Base-by-base conservation (phyloP, 2,113 vertebrate genomes). In the Brachyistius frenatus region DNA sequence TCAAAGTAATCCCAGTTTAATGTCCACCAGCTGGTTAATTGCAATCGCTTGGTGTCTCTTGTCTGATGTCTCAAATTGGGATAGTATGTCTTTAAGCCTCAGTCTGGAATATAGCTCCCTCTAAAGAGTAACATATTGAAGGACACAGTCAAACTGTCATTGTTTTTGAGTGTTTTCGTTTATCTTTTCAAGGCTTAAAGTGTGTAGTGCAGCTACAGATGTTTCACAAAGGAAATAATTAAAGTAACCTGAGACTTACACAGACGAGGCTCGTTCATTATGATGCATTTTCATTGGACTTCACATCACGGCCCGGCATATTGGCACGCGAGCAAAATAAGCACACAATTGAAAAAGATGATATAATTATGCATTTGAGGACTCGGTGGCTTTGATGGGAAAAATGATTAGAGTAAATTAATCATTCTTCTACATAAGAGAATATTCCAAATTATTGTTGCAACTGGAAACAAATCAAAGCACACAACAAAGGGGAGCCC, bases 81-180 rank as follows among this genome's bases (percentile, higher is more conserved):
- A 76, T 39, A 7, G 37, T 68, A 39, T 85, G 66, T 52, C 53
- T 90, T 72, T 55, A 70, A 61, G 57, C 83, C 50, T 63, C 47
- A 8, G 50, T 44, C 56, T 14, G 15, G 66, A 68, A 37, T n/a
- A 16, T 60, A 66, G 73, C 63, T 50, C 61, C 15, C 31, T 67
- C 55, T 71, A 60, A 80, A 79, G 73, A 52, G 8, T 41, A 85
- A 76, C 78, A 65, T 58, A 73, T 81, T 86, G 83, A 89, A 68
- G 23, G 94, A 90, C 78, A 88, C 87, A 94, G 95, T 95, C 96
- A 96, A 95, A 95, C 94, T 95, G 94, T 81, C 72, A n/a, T 73
- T 67, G 46, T 64, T 60, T 66, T 53, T 58, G 23, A 56, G 31
- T 50, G 68, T 71, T 80, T 81, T 74, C 57, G 55, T 5, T 44